These are phyloP conservation scores for Gulo gulo DNA, from an alignment of 2,113 vertebrate species.

Conservation along the genomic window DNA sequence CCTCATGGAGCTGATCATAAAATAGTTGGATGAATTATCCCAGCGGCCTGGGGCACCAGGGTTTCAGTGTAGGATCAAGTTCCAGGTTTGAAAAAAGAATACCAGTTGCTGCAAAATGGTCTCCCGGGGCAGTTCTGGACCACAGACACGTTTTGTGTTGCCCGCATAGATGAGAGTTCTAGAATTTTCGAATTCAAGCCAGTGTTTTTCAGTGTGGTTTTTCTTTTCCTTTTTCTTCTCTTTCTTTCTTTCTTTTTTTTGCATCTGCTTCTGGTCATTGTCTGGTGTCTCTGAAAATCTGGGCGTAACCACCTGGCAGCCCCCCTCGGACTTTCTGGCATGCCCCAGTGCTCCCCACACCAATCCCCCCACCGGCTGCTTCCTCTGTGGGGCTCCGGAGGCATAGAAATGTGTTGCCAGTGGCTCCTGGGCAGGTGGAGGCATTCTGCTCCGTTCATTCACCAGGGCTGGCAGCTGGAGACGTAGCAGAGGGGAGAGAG, in stretches of 20 bases:
- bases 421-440: neutral
- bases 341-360: neutral
- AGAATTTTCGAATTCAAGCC: neutral
- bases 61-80: neutral
- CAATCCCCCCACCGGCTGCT: neutral
- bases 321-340: neutral
- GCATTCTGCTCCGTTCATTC: neutral
- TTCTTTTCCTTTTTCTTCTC: too few relatives aligned
- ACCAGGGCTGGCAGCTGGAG: neutral
- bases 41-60: rapidly evolving
- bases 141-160: neutral
- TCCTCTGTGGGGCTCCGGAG: neutral
- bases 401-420: neutral
- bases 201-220: neutral
- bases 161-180: too few relatives aligned
- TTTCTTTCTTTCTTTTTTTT: neutral
- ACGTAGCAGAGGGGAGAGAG: neutral
- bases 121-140: neutral
- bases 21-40: neutral
- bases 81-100: neutral
- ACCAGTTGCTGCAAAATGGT: neutral
- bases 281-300: neutral
- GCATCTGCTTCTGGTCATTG: neutral
- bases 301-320: neutral
- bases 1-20: neutral